Evolutionary conservation across 92 coral and sea anemone species (phyloP).

Genomic region (Ricordea florida): DNA sequence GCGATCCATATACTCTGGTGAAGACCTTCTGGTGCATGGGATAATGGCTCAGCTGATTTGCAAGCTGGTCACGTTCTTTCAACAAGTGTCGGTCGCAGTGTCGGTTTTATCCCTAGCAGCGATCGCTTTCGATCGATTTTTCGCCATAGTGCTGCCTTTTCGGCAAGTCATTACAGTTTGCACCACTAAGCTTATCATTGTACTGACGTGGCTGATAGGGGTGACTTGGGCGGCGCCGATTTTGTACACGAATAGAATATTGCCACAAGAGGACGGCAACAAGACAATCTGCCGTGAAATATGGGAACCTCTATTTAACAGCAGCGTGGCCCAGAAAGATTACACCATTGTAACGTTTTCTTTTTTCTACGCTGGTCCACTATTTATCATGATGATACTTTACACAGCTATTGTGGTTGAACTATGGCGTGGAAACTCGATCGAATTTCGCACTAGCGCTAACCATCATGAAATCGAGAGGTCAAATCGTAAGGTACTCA

Average conservation of each 20-base stretch:
- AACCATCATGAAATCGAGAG: constrained; percentile 6
- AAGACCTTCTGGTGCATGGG: constrained; percentile 22
- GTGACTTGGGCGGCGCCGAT: constrained; percentile 31
- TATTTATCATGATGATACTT: constrained; percentile 37
- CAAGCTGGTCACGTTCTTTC: constrained; percentile 48
- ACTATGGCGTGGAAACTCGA: constrained; percentile 53
- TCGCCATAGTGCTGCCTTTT: constrained; percentile 57
- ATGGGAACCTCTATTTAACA: constrained; percentile 39
- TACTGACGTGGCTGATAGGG: constrained; percentile 31
- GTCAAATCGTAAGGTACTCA: constrained; percentile 56
- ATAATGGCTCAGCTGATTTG: constrained; percentile 44
- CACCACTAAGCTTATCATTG: constrained; percentile 21
- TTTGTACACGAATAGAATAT: constrained; percentile 36
- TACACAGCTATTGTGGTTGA: constrained; percentile 58
- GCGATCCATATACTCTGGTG: neutral
- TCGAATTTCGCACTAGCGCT: neutral
- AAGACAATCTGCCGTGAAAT: neutral
- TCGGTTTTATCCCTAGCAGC: constrained; percentile 47
- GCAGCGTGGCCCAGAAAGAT: constrained; percentile 9
- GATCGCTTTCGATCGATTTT: constrained; percentile 63
- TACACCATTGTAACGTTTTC: constrained; percentile 42
- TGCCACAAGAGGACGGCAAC: neutral
- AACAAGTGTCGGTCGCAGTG: constrained; percentile 45
- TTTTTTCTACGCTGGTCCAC: constrained; percentile 55
- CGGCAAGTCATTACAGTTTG: constrained; percentile 17